These are phyloP conservation scores for Chiridota heheva DNA, from an alignment of 35 echinoderm and acorn worm genomes.

Conservation along the genomic window DNA sequence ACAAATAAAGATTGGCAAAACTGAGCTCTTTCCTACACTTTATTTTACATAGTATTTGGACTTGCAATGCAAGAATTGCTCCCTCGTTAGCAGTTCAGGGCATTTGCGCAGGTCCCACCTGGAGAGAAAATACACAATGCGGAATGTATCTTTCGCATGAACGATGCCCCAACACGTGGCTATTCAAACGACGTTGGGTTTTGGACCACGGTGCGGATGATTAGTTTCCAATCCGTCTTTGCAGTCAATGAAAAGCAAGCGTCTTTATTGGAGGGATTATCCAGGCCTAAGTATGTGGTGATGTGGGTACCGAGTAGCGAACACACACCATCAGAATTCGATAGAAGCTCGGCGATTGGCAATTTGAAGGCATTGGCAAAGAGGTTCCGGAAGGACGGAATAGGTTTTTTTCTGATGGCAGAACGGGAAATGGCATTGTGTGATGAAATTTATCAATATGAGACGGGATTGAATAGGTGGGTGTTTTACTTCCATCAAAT, in stretches of 20 bases:
- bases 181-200: conserved; percentile 65
- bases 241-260: conserved; percentile 14
- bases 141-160: conserved; percentile 86
- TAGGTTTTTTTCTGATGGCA: conserved; percentile 46
- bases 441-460: conserved; percentile 65
- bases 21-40: too few relatives aligned
- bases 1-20: too few relatives aligned
- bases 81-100: conserved; percentile 69
- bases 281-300: conserved; percentile 51
- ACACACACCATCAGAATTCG: conserved; percentile 53
- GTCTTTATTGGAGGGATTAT: conserved; percentile 4
- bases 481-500: not conserved
- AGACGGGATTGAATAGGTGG: conserved; percentile 71
- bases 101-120: conserved; percentile 58
- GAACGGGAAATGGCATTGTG: conserved; percentile 60
- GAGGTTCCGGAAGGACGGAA: conserved; percentile 15
- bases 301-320: conserved; percentile 61
- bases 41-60: conserved; percentile 31
- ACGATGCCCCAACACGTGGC: conserved; percentile 58
- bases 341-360: conserved; percentile 55
- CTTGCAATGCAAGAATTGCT: conserved; percentile 57
- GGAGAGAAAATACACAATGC: conserved; percentile 77
- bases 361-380: conserved; percentile 34
- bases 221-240: conserved; percentile 42
- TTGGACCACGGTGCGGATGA: conserved; percentile 62